Percentiles rank a stretch among this genome's conserved stretches.
phyloP scores from a whole-genome alignment of 2,888 invertebrate species.

The Agrotis segetum region DNA sequence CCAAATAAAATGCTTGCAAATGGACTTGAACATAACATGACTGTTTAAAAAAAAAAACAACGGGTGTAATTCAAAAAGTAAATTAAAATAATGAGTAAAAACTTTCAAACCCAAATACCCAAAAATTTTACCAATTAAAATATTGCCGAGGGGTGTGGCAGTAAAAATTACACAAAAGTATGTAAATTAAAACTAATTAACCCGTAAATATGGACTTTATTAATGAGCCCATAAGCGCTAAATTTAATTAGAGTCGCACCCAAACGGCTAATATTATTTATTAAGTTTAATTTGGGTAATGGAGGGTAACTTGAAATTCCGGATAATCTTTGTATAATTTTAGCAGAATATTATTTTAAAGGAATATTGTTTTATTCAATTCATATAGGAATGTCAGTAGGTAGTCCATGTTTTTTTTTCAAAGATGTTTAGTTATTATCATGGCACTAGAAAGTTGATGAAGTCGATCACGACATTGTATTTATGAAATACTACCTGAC shows the following conservation, averaged over 20 bases:
- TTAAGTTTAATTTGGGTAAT: constrained; percentile 82
- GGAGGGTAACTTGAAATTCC: constrained; percentile 69
- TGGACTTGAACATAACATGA: background rate
- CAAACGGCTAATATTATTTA: constrained; percentile 69
- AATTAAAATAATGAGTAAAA: constrained; percentile 14
- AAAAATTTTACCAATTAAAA: constrained; percentile 55
- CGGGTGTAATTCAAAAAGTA: background rate
- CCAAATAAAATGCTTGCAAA: background rate
- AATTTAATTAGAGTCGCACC: constrained; percentile 68
- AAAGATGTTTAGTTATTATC: background rate
- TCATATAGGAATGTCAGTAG: background rate
- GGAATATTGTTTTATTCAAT: background rate
- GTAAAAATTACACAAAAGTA: constrained; percentile 42
- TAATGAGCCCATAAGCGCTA: constrained; percentile 52
- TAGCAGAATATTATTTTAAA: background rate
- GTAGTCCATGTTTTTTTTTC: background rate
- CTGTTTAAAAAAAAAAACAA: too few species aligned
- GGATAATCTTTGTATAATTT: constrained; percentile 48
- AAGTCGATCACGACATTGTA: background rate
- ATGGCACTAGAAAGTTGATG: too few species aligned
- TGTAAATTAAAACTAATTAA: constrained; percentile 48
- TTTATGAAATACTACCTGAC: too few species aligned
- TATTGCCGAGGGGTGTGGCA: constrained; percentile 44
- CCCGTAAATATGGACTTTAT: constrained; percentile 58
- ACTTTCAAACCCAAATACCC: constrained; percentile 25